These are phyloP conservation scores for Poeciliopsis prolifica DNA, from an alignment of 2,113 vertebrate species.

Conservation along the genomic window DNA sequence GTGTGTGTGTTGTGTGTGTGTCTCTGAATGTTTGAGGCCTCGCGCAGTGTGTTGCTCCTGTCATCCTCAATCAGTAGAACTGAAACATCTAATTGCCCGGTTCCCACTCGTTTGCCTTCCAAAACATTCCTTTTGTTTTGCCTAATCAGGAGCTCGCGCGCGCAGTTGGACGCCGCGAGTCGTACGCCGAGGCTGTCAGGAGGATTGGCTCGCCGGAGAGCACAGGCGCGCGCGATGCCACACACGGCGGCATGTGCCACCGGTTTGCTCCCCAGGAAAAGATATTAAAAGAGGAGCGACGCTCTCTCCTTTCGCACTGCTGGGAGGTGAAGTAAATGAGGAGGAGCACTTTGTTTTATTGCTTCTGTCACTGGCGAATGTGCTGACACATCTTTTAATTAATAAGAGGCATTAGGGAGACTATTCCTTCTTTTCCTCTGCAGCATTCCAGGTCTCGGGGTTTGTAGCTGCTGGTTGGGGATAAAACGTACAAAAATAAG, in stretches of 20 bases:
- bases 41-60: slow-evolving; percentile 70
- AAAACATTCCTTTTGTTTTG: slow-evolving; percentile 75
- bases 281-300: slow-evolving; percentile 13
- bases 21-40: slow-evolving; percentile 41
- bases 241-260: not conserved
- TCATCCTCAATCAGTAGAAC: slow-evolving; percentile 81
- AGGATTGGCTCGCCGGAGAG: not conserved
- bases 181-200: slow-evolving; percentile 8
- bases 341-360: slow-evolving; percentile 62
- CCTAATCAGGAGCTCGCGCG: slow-evolving; percentile 55
- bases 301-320: slow-evolving; percentile 26
- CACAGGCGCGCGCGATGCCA: no score
- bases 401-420: slow-evolving; percentile 48
- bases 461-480: not conserved
- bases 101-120: slow-evolving; percentile 70
- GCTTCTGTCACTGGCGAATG: slow-evolving; percentile 49
- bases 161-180: slow-evolving; percentile 17
- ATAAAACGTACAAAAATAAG: slow-evolving; percentile 9
- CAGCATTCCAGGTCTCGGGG: slow-evolving; percentile 7
- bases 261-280: not conserved
- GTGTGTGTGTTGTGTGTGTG: slow-evolving; percentile 32
- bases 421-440: slow-evolving; percentile 21
- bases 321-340: slow-evolving; percentile 55
- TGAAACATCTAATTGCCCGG: slow-evolving; percentile 78
- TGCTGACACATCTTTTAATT: slow-evolving; percentile 66